A percentile compares a stretch with the other conserved stretches of the same genome.
These are phyloP conservation scores for Tetraneura akinire DNA, from an alignment of 1,140 invertebrate genomes.

Conservation along the genomic window DNA sequence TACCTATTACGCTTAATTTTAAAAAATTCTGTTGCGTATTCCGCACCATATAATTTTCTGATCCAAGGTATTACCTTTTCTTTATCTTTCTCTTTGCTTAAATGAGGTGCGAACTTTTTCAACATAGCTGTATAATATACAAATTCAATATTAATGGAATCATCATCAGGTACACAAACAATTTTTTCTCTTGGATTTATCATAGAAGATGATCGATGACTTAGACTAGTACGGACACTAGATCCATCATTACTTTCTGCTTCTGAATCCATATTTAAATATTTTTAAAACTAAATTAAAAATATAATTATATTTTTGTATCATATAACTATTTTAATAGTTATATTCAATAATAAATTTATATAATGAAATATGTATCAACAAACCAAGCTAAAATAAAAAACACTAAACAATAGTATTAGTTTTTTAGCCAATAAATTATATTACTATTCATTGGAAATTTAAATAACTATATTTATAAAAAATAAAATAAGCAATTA, in stretches of 20 bases:
- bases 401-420: too few species aligned
- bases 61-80: constrained; percentile 53
- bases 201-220: neutral
- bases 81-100: constrained; percentile 52
- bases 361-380: too few species aligned
- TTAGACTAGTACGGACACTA: neutral
- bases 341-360: too few species aligned
- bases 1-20: constrained; percentile 57
- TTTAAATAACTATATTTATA: too few species aligned
- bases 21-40: constrained; percentile 56
- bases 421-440: too few species aligned
- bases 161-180: neutral
- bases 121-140: constrained; percentile 54
- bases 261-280: neutral
- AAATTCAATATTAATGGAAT: constrained; percentile 52
- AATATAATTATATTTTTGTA: neutral
- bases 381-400: too few species aligned
- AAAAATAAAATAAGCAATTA: too few species aligned
- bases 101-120: constrained; percentile 53
- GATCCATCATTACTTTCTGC: neutral
- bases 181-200: neutral
- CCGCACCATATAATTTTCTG: constrained; percentile 55
- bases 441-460: too few species aligned
- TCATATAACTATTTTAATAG: too few species aligned
- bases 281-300: neutral